These are phyloP conservation scores for Odocoileus virginianus DNA, from an alignment of 2,113 vertebrate genomes.

Conservation along the genomic window DNA sequence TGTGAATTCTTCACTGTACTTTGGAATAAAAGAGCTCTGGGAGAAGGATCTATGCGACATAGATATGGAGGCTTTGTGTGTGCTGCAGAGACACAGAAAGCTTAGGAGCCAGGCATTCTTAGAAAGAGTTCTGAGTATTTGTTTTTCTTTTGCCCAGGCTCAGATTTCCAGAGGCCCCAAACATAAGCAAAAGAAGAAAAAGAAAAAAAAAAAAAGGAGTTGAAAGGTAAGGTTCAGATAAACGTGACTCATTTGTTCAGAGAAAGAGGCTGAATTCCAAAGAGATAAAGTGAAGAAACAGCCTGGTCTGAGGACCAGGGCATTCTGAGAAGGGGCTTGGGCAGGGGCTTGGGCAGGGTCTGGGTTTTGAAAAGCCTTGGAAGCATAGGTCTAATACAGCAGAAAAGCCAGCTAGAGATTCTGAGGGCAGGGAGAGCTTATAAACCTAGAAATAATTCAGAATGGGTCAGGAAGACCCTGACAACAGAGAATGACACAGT, in stretches of 20 bases:
- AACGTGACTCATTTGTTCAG: slow-evolving; percentile 25
- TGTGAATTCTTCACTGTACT: background rate
- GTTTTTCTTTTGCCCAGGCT: slow-evolving; percentile 47
- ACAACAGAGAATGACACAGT: background rate
- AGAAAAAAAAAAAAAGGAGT: background rate
- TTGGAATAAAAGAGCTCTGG: slow-evolving; percentile 1
- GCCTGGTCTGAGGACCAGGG: background rate
- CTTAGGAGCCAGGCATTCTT: slow-evolving; percentile 9
- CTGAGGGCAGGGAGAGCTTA: background rate
- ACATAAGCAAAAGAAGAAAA: slow-evolving; percentile 4
- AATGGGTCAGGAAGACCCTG: background rate
- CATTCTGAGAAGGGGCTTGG: background rate
- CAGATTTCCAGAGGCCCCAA: slow-evolving; percentile 56
- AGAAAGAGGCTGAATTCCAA: slow-evolving; percentile 16
- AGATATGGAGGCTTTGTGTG: background rate
- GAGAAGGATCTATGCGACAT: background rate
- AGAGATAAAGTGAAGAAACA: background rate
- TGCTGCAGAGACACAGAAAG: background rate
- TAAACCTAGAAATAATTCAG: slow-evolving; percentile 3
- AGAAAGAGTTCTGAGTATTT: slow-evolving; percentile 34
- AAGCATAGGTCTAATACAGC: background rate
- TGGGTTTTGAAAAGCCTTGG: background rate
- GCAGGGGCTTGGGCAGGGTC: no score
- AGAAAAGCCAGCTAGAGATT: background rate
- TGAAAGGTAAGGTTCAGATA: slow-evolving; percentile 38